These are phyloP conservation scores for Gobiocypris rarus DNA, from an alignment of 2,113 vertebrate genomes.

Conservation along the genomic window DNA sequence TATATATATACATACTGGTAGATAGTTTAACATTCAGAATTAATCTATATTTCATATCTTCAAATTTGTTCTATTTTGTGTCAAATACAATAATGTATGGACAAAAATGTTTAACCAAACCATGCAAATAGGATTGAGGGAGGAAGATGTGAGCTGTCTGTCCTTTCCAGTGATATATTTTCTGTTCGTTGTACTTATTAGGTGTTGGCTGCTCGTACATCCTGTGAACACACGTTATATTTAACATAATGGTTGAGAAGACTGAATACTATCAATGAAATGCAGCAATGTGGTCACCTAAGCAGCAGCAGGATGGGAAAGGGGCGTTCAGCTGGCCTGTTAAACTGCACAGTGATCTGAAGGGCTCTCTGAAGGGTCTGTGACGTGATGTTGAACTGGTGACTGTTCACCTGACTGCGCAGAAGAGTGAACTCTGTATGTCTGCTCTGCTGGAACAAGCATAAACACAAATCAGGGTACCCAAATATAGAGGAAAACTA, in stretches of 20 bases:
- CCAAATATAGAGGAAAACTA: neutral
- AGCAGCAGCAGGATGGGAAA: conserved; percentile 82
- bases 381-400: conserved; percentile 74
- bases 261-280: neutral
- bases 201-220: conserved; percentile 80
- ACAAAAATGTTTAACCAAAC: conserved; percentile 58
- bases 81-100: neutral
- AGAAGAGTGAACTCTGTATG: conserved; percentile 58
- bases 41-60: neutral
- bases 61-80: neutral
- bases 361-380: conserved; percentile 69
- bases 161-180: conserved; percentile 70
- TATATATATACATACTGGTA: too few species aligned
- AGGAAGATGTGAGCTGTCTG: conserved; percentile 66
- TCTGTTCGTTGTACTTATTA: conserved; percentile 71
- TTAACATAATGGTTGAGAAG: neutral
- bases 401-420: conserved; percentile 70
- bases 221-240: conserved; percentile 59
- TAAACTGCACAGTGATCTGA: conserved; percentile 74
- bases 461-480: neutral
- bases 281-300: conserved; percentile 68
- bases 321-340: conserved; percentile 15
- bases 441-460: conserved; percentile 50
- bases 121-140: conserved; percentile 65
- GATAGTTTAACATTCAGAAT: too few species aligned